Evolutionary conservation across 2,888 invertebrate species (phyloP).

Genomic region (Macrophya alboannulata): DNA sequence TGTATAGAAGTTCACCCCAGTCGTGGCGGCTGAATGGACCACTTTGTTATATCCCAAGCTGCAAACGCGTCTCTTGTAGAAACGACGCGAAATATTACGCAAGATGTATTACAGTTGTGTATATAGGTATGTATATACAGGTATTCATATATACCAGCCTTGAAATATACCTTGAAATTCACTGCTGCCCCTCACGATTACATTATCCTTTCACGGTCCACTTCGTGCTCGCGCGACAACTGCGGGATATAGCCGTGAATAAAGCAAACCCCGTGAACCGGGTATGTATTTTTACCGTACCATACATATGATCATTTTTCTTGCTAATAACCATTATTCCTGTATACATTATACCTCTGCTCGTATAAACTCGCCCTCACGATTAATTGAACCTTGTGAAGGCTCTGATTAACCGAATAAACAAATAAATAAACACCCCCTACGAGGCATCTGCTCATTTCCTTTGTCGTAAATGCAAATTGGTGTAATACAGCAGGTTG

Average conservation of each 20-base stretch:
- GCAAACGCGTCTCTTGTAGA: neutral
- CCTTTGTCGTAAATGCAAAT: neutral
- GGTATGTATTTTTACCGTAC: neutral
- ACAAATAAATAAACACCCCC: neutral
- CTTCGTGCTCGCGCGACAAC: neutral
- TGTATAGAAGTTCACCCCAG: neutral
- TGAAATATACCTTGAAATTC: slow-evolving; percentile 17
- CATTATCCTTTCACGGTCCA: slow-evolving; percentile 21
- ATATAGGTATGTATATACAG: neutral
- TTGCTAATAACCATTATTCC: neutral
- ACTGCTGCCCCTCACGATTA: slow-evolving; percentile 1
- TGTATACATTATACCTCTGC: neutral
- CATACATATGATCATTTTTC: neutral
- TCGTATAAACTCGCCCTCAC: neutral
- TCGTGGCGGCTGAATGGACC: neutral
- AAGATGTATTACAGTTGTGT: neutral
- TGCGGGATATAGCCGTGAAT: neutral
- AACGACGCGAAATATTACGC: neutral
- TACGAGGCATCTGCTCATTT: neutral
- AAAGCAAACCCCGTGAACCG: neutral
- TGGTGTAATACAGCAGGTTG: neutral
- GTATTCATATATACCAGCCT: no score
- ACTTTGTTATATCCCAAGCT: neutral
- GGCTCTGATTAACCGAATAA: neutral
- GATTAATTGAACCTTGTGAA: neutral